Evolutionary conservation across 1,140 invertebrate genomes (phyloP), one percentile per base, ranked within the genome.

Genomic region (Tribolium castaneum): DNA sequence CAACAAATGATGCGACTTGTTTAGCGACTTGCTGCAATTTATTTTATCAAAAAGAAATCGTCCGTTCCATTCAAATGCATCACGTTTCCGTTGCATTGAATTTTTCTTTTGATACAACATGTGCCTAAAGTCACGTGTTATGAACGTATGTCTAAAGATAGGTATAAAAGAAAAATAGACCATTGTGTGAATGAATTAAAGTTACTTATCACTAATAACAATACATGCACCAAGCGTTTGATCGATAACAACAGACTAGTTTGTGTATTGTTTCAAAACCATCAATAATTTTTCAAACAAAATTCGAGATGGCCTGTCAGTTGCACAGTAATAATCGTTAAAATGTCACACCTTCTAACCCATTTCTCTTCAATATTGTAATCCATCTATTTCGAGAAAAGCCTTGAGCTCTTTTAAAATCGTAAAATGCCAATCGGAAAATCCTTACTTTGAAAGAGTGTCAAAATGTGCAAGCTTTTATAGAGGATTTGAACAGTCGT

Each of bases 21-120:
- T 45, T 45, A 45, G 39, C 6, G 7, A 0, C 39, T 45, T 45
- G n/a, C 6, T 39, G 0, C 9, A 39, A 39, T 7, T 39, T 39
- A 45, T 30, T 30, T 30, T 6, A 30, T 30, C 25, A 9, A 45
- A 45, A 45, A 45, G 9, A 45, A n/a, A 45, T 45, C 7, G 9
- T 45, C 2, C n/a, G 2, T n/a, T 34, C 5, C 13, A 66, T 66
- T 66, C 30, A 66, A 45, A 66, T 66, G 59, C 59, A 66, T 35
- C 59, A 66, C 59, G 59, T 66, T 66, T 66, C 59, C 59, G 59
- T 30, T 66, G 59, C 59, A 66, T 66, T 39, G 59, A 66, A 66
- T 34, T 35, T 66, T 66, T 66, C 30, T 35, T 66, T 66, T 35
- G n/a, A 12, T 35, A 35, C 9, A 66, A 66, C 59, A 66, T 66